phyloP scores from a whole-genome alignment of 2,888 invertebrate genomes.

The Chloromyia formosa region DNA sequence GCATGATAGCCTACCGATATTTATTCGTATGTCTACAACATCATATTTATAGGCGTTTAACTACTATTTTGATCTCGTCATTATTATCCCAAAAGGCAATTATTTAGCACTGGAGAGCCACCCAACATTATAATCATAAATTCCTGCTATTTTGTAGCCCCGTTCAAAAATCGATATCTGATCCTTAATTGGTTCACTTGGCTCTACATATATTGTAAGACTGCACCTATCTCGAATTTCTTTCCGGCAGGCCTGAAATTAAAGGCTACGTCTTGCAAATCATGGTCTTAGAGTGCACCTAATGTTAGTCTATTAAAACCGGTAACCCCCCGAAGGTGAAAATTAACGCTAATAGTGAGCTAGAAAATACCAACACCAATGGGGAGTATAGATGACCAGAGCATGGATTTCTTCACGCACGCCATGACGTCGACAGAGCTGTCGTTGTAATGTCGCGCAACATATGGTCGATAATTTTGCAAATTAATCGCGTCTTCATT shows the following conservation, averaged over 20 bases:
- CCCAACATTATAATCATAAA: conserved; percentile 38
- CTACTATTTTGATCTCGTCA: neutral
- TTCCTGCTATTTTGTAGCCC: conserved; percentile 30
- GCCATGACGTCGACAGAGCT: conserved; percentile 26
- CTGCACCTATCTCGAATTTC: conserved; percentile 10
- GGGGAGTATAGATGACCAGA: neutral
- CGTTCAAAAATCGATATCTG: conserved; percentile 15
- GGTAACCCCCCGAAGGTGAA: conserved; percentile 37
- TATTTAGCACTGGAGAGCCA: conserved; percentile 7
- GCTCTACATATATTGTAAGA: neutral
- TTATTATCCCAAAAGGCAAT: conserved; percentile 3
- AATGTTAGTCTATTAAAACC: conserved; percentile 39
- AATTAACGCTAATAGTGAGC: conserved; percentile 40
- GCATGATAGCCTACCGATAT: too few relatives aligned
- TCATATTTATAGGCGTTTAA: too few relatives aligned
- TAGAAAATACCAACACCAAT: neutral
- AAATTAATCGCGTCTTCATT: conserved; percentile 44
- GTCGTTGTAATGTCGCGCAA: conserved; percentile 39
- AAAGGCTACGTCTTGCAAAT: conserved; percentile 28
- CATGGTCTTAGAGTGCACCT: conserved; percentile 8
- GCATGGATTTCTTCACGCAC: conserved; percentile 15
- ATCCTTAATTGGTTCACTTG: conserved; percentile 29
- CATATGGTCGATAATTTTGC: conserved; percentile 42
- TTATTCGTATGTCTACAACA: too few relatives aligned
- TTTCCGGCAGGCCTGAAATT: conserved; percentile 38